Percentiles rank a stretch among this genome's conserved stretches.
These are phyloP conservation scores for Novumbra hubbsi DNA, from an alignment of 2,797 vertebrate species.

Conservation along the genomic window DNA sequence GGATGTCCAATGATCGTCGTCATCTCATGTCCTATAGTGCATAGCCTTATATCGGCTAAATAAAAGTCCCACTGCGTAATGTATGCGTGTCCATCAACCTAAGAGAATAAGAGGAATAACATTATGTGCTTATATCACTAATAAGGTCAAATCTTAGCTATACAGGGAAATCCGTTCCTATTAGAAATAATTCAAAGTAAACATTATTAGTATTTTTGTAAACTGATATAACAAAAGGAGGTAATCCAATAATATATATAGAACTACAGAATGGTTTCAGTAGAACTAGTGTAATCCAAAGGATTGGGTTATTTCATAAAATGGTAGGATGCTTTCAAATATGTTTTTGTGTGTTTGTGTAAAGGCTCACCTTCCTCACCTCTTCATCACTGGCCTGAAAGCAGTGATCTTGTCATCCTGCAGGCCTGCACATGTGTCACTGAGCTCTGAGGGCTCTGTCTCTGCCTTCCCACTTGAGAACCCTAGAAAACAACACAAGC, in stretches of 20 bases:
- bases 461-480: slow-evolving; percentile 74
- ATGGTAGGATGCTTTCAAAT: neutral
- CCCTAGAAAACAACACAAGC: slow-evolving; percentile 62
- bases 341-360: slow-evolving; percentile 3
- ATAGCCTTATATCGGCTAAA: slow-evolving; percentile 59
- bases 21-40: slow-evolving; percentile 68
- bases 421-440: slow-evolving; percentile 69
- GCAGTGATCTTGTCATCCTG: slow-evolving; percentile 82
- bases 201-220: neutral
- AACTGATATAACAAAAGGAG: slow-evolving; percentile 8
- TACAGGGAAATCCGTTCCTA: neutral
- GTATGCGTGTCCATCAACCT: slow-evolving; percentile 53
- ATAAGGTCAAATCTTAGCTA: neutral
- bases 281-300: slow-evolving; percentile 23
- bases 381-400: slow-evolving; percentile 87
- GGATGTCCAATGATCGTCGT: slow-evolving; percentile 45
- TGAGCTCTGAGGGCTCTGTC: slow-evolving; percentile 70
- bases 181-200: neutral
- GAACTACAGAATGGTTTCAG: slow-evolving; percentile 3
- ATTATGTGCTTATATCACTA: neutral
- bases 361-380: slow-evolving; percentile 82
- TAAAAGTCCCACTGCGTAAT: slow-evolving; percentile 57
- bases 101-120: slow-evolving; percentile 5
- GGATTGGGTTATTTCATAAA: slow-evolving; percentile 24
- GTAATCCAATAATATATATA: slow-evolving; percentile 10